Evolutionary conservation across 1,140 invertebrate species (phyloP).

Genomic region (Drosophila dunni): DNA sequence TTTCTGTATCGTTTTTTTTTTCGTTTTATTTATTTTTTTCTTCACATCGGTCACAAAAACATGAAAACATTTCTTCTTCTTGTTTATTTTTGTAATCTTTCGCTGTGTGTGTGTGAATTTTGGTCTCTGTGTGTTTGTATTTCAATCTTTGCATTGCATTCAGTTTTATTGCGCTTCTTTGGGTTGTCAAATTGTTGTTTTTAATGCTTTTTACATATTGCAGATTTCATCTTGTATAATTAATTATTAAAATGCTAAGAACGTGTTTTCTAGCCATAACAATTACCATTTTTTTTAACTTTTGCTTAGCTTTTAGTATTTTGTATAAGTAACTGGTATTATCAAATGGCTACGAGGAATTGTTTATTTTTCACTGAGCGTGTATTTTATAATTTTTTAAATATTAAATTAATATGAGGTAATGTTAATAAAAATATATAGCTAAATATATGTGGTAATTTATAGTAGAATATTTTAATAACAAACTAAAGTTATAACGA

Average conservation of each 20-base stretch:
- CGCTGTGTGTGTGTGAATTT: background rate
- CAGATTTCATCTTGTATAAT: constrained; percentile 13
- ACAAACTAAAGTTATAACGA: too few relatives aligned
- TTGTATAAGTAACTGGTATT: constrained; percentile 15
- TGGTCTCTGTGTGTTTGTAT: constrained; percentile 18
- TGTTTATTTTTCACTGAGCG: too few relatives aligned
- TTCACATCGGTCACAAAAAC: constrained; percentile 54
- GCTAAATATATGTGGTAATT: too few relatives aligned
- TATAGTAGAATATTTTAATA: too few relatives aligned
- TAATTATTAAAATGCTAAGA: constrained; percentile 4
- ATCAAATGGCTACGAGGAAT: background rate
- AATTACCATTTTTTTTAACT: background rate
- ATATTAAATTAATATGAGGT: too few relatives aligned
- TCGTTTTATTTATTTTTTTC: constrained; percentile 18
- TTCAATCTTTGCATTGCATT: constrained; percentile 42
- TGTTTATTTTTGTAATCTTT: constrained; percentile 28
- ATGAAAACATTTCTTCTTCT: constrained; percentile 44
- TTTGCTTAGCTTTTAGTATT: background rate
- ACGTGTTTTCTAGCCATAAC: background rate
- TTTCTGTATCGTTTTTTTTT: constrained; percentile 32
- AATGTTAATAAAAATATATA: too few relatives aligned
- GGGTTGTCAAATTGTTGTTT: constrained; percentile 29
- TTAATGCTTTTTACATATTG: constrained; percentile 25
- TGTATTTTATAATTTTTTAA: too few relatives aligned
- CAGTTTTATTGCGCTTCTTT: constrained; percentile 42